Evolutionary conservation across 2,113 vertebrate species (phyloP), one percentile per base, ranked within the genome.

Genomic region (Etheostoma spectabile): DNA sequence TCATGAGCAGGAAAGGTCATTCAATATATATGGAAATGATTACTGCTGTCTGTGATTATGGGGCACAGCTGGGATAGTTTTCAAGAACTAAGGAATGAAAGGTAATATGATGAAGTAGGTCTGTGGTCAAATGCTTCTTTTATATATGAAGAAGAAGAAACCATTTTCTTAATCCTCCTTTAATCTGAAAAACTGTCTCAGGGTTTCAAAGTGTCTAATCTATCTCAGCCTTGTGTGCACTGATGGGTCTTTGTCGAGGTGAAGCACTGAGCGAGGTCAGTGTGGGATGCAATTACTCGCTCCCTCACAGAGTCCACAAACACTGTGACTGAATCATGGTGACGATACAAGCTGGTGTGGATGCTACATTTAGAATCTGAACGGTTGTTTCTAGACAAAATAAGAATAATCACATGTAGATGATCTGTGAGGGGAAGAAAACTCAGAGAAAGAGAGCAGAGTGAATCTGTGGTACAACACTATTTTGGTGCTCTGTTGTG

Each of bases 1-100:
- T 86, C 84, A 46, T 12, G 49, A 62, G 33, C 33, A 52, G 74
- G 55, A 92, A 92, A 94, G 89, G 90, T 92, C 91, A 93, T 86
- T 89, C 85, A 87, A 91, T 92, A 92, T 92, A 90, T 85, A 92
- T 94, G 92, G 84, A 92, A 92, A 93, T 92, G 0, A 87, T 89
- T 78, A 71, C 71, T 30, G 64, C 77, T 24, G 79, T 69, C 77
- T 75, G 83, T 78, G 68, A 83, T 76, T 79, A 83, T 27, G 21
- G 65, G 33, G 45, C 49, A 13, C 61, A 19, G 71, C 65, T 48
- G 35, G 59, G 80, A 68, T 80, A 59, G 72, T 75, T 87, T 88
- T 84, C 69, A 66, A 64, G 51, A 84, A 77, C 49, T 21, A 18
- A 59, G 51, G 51, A 71, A 70, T 59, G 62, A 69, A 73, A 79